These are phyloP conservation scores for Cyclophora albipunctata DNA, from an alignment of 2,888 invertebrate species.

Conservation along the genomic window DNA sequence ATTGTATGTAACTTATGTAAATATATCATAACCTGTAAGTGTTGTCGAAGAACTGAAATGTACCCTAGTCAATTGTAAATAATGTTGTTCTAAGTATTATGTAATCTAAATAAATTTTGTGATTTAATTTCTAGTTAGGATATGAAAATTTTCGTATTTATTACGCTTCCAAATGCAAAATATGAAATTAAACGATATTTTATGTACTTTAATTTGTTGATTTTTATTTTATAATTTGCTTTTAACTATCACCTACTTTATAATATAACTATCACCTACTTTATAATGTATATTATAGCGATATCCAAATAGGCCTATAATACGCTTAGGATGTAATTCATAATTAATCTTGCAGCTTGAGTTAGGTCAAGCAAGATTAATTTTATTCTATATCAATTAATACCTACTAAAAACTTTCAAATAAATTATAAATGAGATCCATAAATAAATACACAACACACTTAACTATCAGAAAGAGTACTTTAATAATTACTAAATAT, in stretches of 20 bases:
- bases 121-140: slow-evolving; percentile 71
- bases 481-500: no score
- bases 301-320: no score
- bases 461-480: not conserved
- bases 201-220: slow-evolving; percentile 47
- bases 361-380: no score
- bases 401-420: not conserved
- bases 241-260: not conserved
- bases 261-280: not conserved
- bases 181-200: slow-evolving; percentile 72
- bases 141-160: slow-evolving; percentile 70
- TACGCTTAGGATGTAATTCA: no score
- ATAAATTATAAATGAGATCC: not conserved
- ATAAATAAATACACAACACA: not conserved
- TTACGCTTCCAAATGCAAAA: slow-evolving; percentile 74
- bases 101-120: slow-evolving; percentile 66
- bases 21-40: slow-evolving; percentile 28
- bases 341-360: no score
- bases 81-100: slow-evolving; percentile 42
- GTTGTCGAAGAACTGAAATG: slow-evolving; percentile 71
- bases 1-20: slow-evolving; percentile 44
- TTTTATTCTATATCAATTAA: no score
- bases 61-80: slow-evolving; percentile 76
- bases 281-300: no score
- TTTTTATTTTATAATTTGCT: slow-evolving; percentile 36